Conservation (phyloP, 2,797 vertebrate species). For the Muraenolepis orangiensis region DNA sequence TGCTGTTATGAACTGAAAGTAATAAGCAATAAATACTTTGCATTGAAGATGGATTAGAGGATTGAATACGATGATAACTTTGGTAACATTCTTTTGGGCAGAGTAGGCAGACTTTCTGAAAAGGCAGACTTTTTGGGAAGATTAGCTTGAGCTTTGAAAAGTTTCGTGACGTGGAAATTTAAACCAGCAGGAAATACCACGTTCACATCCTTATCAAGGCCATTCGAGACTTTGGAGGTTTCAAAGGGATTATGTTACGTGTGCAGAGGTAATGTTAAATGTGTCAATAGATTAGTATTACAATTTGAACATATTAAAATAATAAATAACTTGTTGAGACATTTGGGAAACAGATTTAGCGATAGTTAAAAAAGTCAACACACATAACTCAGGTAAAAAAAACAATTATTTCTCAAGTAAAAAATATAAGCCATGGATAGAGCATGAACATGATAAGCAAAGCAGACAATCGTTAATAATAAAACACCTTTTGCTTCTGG, state of each 20-base stretch:
- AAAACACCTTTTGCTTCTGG: slow-evolving; percentile 43
- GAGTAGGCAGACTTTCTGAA: neutral
- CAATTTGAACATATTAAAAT: slow-evolving; percentile 42
- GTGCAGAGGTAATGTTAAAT: slow-evolving; percentile 13
- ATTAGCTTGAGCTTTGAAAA: neutral
- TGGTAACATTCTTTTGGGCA: neutral
- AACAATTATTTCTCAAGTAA: slow-evolving; percentile 48
- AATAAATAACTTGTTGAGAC: slow-evolving; percentile 65
- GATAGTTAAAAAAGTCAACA: slow-evolving; percentile 34
- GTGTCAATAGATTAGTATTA: slow-evolving; percentile 45
- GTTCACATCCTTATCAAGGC: slow-evolving; percentile 16
- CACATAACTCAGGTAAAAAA: slow-evolving; percentile 58
- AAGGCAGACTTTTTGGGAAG: neutral
- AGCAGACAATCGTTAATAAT: slow-evolving; percentile 50
- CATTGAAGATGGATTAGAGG: too few species aligned
- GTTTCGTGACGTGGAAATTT: neutral
- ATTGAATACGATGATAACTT: neutral
- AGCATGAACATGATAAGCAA: slow-evolving; percentile 61
- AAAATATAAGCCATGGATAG: slow-evolving; percentile 47
- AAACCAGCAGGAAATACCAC: neutral
- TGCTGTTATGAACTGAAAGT: too few species aligned
- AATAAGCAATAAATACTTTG: too few species aligned
- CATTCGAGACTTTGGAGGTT: neutral
- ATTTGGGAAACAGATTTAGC: slow-evolving; percentile 44
- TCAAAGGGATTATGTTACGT: slow-evolving; percentile 12